Evolutionary conservation across 2,888 invertebrate species (phyloP), one percentile per base, ranked within the genome.

Genomic region (Melieria picta): DNA sequence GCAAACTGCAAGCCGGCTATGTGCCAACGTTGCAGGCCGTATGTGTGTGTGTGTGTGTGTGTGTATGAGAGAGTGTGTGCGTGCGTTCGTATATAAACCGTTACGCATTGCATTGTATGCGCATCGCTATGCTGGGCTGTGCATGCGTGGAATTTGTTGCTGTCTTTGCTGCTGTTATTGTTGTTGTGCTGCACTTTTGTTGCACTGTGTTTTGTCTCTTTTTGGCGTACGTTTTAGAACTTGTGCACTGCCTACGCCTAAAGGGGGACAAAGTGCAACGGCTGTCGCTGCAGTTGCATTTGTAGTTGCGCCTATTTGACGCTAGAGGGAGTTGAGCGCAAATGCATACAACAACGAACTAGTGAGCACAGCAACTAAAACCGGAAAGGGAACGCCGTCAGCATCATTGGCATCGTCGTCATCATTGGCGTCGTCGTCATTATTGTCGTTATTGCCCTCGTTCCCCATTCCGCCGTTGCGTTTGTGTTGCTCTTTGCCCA

Each of bases 191-290:
- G 45, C 11, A 16, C 10, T 61, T 61, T 61, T 61, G 46, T 63
- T 52, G 42, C 79, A 75, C 77, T 83, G 50, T 71, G 65, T 80
- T 80, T 83, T 82, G 83, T 83, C 83, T 82, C 84, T 82, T 82
- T 84, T 83, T 79, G 79, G 75, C 83, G 77, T 79, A 79, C 79
- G 52, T 80, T 79, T 82, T 82, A 82, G 82, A 82, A 80, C 77
- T 80, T 79, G 1, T 6, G 47, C 9, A 48, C 16, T 62, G 50
- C 56, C 58, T 65, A 65, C n/a, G 6, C 46, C 13, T 30, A 30
- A 56, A 58, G 30, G 50, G 6, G 7, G 5, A 13, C 48, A 58
- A 16, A 48, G 47, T 70, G 58, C 64, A 70, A 30, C 13, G 46
- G 42, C n/a, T 56, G 65, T 65, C 45, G 65, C 65, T 10, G 62